A percentile compares a stretch with the other conserved stretches of the same genome.
phyloP scores from a whole-genome alignment of 2,113 vertebrate genomes.

The Pleuronectes platessa region DNA sequence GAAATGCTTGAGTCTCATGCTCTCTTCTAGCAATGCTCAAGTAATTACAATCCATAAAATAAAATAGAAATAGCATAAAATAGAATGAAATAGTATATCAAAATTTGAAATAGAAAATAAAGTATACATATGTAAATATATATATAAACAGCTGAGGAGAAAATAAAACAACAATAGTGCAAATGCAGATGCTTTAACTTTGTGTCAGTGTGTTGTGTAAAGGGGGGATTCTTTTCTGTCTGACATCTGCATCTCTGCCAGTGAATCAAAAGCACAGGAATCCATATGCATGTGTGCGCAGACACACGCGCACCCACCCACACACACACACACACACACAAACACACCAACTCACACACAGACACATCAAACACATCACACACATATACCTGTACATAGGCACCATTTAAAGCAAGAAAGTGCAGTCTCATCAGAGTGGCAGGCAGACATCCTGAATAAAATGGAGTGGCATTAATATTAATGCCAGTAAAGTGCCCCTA shows the following conservation, averaged over 20 bases:
- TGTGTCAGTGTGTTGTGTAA: too few relatives aligned
- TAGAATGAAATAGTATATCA: too few relatives aligned
- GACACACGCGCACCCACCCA: not conserved
- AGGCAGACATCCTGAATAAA: constrained; percentile 85
- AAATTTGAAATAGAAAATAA: too few relatives aligned
- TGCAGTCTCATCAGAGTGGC: constrained; percentile 80
- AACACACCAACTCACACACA: too few relatives aligned
- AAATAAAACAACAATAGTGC: too few relatives aligned
- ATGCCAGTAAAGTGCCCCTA: constrained; percentile 85
- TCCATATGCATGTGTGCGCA: constrained; percentile 40
- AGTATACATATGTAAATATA: too few relatives aligned
- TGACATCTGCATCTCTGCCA: constrained; percentile 62
- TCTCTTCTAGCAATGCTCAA: too few relatives aligned
- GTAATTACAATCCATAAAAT: too few relatives aligned
- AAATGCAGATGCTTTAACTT: not conserved
- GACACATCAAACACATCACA: not conserved
- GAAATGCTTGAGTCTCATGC: too few relatives aligned
- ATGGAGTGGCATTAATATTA: constrained; percentile 87
- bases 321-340: too few relatives aligned
- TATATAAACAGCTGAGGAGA: too few relatives aligned
- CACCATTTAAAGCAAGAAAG: constrained; percentile 79
- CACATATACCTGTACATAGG: constrained; percentile 57
- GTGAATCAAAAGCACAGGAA: constrained; percentile 34
- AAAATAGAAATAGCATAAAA: too few relatives aligned
- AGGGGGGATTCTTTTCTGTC: constrained; percentile 20